Evolutionary conservation across 2,888 invertebrate genomes (phyloP).

Genomic region (Lasioglossum pauxillum): DNA sequence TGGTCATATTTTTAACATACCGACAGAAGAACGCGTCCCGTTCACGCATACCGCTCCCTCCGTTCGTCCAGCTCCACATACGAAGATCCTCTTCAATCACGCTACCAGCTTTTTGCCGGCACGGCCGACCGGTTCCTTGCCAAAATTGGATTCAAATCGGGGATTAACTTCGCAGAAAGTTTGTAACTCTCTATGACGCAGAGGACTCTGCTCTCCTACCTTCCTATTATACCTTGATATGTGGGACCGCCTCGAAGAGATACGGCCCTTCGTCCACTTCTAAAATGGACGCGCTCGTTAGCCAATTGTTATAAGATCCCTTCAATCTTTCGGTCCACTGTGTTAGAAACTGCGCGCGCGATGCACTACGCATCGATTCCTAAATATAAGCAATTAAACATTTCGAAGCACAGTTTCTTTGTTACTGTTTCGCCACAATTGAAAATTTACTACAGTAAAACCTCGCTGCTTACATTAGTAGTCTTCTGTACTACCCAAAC

Average conservation of each 20-base stretch:
- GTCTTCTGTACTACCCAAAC: no score
- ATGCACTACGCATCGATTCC: not conserved
- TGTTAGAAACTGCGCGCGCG: not conserved
- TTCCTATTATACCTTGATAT: slow-evolving; percentile 47
- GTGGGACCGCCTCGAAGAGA: slow-evolving; percentile 44
- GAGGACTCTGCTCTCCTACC: slow-evolving; percentile 13
- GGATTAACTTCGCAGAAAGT: slow-evolving; percentile 58
- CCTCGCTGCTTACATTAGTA: not conserved
- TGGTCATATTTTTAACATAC: slow-evolving; percentile 79
- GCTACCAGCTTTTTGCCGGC: slow-evolving; percentile 50
- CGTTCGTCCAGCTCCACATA: slow-evolving; percentile 3
- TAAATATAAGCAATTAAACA: not conserved
- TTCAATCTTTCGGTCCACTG: not conserved
- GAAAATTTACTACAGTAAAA: not conserved
- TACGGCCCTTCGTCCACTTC: slow-evolving; percentile 44
- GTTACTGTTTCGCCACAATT: not conserved
- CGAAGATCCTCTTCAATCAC: slow-evolving; percentile 56
- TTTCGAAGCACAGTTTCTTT: not conserved
- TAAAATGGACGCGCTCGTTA: slow-evolving; percentile 6
- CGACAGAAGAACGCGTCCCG: slow-evolving; percentile 58
- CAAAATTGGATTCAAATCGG: slow-evolving; percentile 72
- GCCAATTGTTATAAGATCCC: not conserved
- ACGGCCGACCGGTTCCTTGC: slow-evolving; percentile 55
- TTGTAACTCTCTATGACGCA: slow-evolving; percentile 52
- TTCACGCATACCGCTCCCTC: slow-evolving; percentile 50